Conservation (phyloP, 2,113 vertebrate genomes). For the Pterocles gutturalis region DNA sequence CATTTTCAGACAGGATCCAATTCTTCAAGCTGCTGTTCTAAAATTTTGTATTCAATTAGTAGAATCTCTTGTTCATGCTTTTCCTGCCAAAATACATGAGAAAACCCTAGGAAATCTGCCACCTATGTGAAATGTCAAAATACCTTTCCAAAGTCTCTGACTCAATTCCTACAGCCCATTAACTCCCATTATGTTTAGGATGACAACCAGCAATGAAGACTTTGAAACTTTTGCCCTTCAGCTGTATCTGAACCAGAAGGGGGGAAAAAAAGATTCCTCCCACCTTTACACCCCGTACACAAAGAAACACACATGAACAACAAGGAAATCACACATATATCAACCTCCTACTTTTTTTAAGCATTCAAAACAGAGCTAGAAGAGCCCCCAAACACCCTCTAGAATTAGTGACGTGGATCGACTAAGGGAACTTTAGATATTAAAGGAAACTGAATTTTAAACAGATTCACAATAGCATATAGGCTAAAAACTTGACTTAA, state of each 20-base stretch:
- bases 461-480: neutral
- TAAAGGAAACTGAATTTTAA: neutral
- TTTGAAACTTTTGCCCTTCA: neutral
- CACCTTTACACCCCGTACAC: neutral
- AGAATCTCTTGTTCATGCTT: neutral
- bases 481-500: neutral
- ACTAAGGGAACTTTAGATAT: neutral
- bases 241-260: neutral
- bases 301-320: neutral
- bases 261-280: neutral
- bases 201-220: neutral
- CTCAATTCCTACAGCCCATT: neutral
- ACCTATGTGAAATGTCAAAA: neutral
- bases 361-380: neutral
- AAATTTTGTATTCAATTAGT: neutral
- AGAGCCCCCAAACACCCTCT: neutral
- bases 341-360: neutral
- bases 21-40: neutral
- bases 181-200: neutral
- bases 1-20: neutral
- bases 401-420: neutral
- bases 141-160: neutral
- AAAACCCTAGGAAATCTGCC: neutral
- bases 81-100: neutral
- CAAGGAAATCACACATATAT: neutral